Percentiles rank a stretch among this genome's conserved stretches.
Conservation (phyloP, 2,113 vertebrate species). For the Ictalurus punctatus region DNA sequence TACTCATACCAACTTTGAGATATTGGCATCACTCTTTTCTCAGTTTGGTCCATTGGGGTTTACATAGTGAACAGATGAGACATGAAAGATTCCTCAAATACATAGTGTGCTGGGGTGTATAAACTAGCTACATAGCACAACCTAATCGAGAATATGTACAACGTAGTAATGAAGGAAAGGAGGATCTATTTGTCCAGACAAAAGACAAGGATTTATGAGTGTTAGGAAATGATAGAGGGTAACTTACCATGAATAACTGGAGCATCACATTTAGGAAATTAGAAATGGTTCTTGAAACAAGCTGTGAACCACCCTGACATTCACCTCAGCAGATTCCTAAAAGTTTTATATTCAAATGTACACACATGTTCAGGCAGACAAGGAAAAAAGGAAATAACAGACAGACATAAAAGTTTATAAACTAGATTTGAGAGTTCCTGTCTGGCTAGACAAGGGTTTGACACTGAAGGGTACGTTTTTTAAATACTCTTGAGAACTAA, state of each 20-base stretch:
- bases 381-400: not conserved
- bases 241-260: not conserved
- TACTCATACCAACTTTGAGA: not conserved
- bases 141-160: not conserved
- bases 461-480: too few relatives aligned
- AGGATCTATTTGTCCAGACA: not conserved
- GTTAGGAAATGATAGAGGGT: not conserved
- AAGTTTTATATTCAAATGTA: not conserved
- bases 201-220: not conserved
- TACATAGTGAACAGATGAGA: not conserved
- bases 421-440: not conserved
- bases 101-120: not conserved
- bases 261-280: not conserved
- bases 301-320: not conserved
- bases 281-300: not conserved
- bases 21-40: too few relatives aligned
- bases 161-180: not conserved
- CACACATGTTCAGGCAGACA: not conserved
- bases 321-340: not conserved
- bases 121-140: not conserved
- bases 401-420: not conserved
- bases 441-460: not conserved
- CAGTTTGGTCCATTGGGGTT: too few relatives aligned
- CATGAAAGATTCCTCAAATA: not conserved
- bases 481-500: not conserved